Evolutionary conservation across 2,888 invertebrate genomes (phyloP).

Genomic region (Dolichomitus sp.): DNA sequence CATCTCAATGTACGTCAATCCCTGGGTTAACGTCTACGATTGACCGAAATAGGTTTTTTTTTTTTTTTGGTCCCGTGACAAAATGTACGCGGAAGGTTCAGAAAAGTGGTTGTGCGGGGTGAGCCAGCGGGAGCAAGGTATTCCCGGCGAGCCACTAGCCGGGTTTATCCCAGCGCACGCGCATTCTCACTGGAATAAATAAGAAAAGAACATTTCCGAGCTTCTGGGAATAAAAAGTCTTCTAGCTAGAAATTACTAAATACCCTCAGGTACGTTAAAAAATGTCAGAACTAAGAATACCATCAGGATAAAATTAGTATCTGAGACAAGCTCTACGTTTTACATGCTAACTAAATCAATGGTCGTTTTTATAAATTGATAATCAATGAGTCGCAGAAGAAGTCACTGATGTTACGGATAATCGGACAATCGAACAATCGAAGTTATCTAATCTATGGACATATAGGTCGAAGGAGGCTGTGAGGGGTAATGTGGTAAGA

Average conservation of each 20-base stretch:
- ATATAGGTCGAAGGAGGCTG: not conserved
- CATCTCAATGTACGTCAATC: not conserved
- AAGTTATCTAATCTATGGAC: not conserved
- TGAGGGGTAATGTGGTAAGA: not conserved
- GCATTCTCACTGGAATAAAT: conserved; percentile 31
- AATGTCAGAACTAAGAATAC: not conserved
- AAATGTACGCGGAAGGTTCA: conserved; percentile 32
- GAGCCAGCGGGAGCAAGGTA: conserved; percentile 25
- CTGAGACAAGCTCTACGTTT: not conserved
- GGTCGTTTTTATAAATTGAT: not conserved
- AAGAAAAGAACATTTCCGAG: not conserved
- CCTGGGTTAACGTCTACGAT: not conserved
- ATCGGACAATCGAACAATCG: not conserved
- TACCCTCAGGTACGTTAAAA: not conserved
- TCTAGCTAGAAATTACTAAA: not conserved
- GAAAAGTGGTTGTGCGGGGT: conserved; percentile 27
- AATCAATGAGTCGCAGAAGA: not conserved
- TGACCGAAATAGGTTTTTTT: not conserved
- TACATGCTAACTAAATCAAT: not conserved
- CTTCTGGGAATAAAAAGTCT: conserved; percentile 14
- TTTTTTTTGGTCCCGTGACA: not conserved
- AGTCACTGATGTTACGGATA: not conserved
- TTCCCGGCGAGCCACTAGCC: conserved; percentile 63
- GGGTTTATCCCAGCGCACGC: conserved; percentile 56
- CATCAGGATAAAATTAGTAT: not conserved